These are phyloP conservation scores for Natator depressus DNA, from an alignment of 2,113 vertebrate genomes.

Conservation along the genomic window DNA sequence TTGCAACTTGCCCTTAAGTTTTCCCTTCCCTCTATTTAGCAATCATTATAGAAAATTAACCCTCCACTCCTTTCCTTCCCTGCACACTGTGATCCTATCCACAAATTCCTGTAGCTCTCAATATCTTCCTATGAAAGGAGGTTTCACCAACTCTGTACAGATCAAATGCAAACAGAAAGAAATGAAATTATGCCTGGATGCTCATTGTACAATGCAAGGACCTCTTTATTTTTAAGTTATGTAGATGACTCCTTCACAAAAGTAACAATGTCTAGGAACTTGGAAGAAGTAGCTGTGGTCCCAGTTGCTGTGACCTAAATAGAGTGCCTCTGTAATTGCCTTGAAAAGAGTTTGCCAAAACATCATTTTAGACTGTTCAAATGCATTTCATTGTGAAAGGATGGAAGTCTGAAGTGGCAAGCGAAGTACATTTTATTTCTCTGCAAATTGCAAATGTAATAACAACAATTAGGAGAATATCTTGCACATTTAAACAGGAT, in stretches of 20 bases:
- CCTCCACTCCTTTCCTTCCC: constrained; percentile 18
- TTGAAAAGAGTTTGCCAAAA: constrained; percentile 58
- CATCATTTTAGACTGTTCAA: constrained; percentile 73
- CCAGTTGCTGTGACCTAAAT: constrained; percentile 65
- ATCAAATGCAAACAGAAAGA: constrained; percentile 50
- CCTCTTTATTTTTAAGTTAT: constrained; percentile 48
- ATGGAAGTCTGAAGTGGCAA: constrained; percentile 32
- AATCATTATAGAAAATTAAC: constrained; percentile 20
- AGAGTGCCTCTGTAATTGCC: constrained; percentile 62
- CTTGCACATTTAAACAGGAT: constrained; percentile 66
- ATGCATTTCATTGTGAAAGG: constrained; percentile 56
- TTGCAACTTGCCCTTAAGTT: constrained; percentile 6
- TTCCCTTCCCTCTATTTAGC: constrained; percentile 14
- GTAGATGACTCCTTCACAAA: constrained; percentile 47
- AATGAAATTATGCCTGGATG: neutral
- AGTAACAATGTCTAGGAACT: constrained; percentile 55
- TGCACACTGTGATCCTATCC: neutral
- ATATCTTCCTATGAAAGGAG: constrained; percentile 30
- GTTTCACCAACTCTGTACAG: neutral
- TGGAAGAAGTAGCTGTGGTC: constrained; percentile 62
- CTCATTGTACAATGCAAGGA: constrained; percentile 33
- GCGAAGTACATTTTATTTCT: constrained; percentile 63
- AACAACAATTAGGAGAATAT: constrained; percentile 65
- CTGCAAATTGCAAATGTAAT: constrained; percentile 54
- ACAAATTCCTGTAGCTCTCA: neutral